Evolutionary conservation across 64 coral and sea anemone genomes (phyloP).

Genomic region (Trachythela sp.): DNA sequence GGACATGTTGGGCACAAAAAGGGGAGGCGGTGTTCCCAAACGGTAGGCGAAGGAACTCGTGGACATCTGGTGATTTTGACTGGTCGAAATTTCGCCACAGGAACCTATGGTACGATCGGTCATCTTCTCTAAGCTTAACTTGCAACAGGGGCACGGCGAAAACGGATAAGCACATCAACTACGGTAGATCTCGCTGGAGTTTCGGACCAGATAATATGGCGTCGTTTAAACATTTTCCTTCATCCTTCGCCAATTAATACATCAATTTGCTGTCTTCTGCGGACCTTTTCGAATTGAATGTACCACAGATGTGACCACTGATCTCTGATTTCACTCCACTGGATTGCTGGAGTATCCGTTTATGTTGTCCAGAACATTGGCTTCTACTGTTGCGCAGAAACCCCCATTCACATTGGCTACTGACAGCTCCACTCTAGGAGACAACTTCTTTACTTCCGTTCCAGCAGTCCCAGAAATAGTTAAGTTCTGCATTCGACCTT

Average conservation of each 20-base stretch:
- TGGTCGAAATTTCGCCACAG: neutral
- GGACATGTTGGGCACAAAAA: constrained; percentile 1
- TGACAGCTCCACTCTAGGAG: constrained; percentile 16
- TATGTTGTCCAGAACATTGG: constrained; percentile 66
- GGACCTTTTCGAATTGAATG: constrained; percentile 32
- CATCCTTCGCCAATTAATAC: constrained; percentile 10
- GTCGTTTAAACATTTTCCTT: constrained; percentile 32
- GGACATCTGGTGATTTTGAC: neutral
- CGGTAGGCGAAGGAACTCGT: neutral
- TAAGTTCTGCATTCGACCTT: neutral
- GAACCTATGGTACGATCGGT: constrained; percentile 42
- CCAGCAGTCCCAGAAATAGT: neutral
- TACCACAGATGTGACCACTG: constrained; percentile 47
- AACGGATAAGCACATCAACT: constrained; percentile 40
- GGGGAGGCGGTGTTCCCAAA: constrained; percentile 23
- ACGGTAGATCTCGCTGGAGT: neutral
- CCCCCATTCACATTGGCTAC: constrained; percentile 9
- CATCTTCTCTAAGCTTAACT: constrained; percentile 42
- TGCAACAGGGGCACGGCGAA: constrained; percentile 39
- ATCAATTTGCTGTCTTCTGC: constrained; percentile 25
- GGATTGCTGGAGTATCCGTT: constrained; percentile 33
- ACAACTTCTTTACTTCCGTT: neutral
- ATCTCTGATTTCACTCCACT: constrained; percentile 49
- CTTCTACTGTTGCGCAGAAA: constrained; percentile 44
- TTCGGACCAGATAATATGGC: constrained; percentile 8